Evolutionary conservation across 2,888 invertebrate genomes (phyloP).

Genomic region (Zeuzera pyrina): DNA sequence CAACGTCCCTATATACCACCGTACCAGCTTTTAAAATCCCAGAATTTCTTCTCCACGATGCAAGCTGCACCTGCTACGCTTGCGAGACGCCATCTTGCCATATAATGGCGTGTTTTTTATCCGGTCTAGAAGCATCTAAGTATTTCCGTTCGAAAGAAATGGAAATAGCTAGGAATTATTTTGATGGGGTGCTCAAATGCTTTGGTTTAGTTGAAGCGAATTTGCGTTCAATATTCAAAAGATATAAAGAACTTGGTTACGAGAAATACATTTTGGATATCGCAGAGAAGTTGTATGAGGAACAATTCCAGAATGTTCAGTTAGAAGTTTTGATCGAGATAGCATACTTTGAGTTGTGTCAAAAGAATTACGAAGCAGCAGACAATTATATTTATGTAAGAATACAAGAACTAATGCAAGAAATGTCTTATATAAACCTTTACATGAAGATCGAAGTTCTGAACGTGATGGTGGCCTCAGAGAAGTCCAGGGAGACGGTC

Average conservation of each 20-base stretch:
- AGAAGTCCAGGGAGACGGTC: too few species aligned
- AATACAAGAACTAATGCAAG: constrained; percentile 39
- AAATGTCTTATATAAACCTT: constrained; percentile 14
- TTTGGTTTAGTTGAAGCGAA: constrained; percentile 26
- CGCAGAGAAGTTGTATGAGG: constrained; percentile 15
- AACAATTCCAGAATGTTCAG: constrained; percentile 25
- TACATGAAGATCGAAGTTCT: constrained; percentile 38
- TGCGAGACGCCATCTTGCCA: constrained; percentile 29
- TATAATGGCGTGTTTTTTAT: constrained; percentile 26
- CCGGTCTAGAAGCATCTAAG: constrained; percentile 35
- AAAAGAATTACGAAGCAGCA: constrained; percentile 21
- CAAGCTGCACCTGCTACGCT: constrained; percentile 33
- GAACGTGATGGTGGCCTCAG: constrained; percentile 40
- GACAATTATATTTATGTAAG: constrained; percentile 38
- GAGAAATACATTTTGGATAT: constrained; percentile 29
- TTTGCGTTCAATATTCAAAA: constrained; percentile 18
- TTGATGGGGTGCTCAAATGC: constrained; percentile 29
- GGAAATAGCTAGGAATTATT: constrained; percentile 45
- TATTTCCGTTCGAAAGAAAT: constrained; percentile 40
- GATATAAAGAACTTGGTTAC: constrained; percentile 14
- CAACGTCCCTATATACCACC: constrained; percentile 21
- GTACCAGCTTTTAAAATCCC: constrained; percentile 34
- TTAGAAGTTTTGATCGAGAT: constrained; percentile 39
- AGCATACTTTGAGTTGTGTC: constrained; percentile 38
- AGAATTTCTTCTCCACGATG: constrained; percentile 31